Conservation (phyloP, 2,888 invertebrate species). For the Cybosia mesomella region DNA sequence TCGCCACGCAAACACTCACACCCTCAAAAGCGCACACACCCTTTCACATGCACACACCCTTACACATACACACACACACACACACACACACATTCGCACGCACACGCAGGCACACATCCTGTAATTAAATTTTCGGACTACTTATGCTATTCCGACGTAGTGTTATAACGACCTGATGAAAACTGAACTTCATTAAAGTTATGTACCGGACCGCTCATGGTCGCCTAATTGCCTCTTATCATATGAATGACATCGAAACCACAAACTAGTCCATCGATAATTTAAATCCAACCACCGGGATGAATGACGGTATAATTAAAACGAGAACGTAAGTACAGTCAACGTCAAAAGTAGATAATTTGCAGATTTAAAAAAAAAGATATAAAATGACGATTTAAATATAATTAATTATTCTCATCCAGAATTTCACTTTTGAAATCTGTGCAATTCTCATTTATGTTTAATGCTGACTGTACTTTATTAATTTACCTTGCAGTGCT, state of each 20-base stretch:
- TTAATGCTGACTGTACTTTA: too few relatives aligned
- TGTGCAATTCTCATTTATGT: too few relatives aligned
- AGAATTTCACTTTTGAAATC: too few relatives aligned
- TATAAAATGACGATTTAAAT: too few relatives aligned
- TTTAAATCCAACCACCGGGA: slow-evolving; percentile 48
- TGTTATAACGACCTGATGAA: not conserved
- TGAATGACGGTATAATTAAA: slow-evolving; percentile 41
- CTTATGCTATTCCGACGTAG: not conserved
- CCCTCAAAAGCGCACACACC: too few relatives aligned
- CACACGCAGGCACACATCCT: not conserved
- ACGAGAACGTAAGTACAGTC: slow-evolving; percentile 30
- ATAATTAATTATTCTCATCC: too few relatives aligned
- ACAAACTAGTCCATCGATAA: slow-evolving; percentile 44
- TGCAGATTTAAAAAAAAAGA: too few relatives aligned
- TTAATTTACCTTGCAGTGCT: slow-evolving; percentile 20
- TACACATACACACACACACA: too few relatives aligned
- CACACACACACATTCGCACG: not conserved
- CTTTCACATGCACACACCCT: too few relatives aligned
- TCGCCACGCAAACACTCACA: too few relatives aligned
- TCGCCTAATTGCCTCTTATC: slow-evolving; percentile 19
- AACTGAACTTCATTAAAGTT: slow-evolving; percentile 11
- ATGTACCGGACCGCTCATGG: slow-evolving; percentile 11
- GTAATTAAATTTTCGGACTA: not conserved
- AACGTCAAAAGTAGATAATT: too few relatives aligned
- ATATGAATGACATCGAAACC: slow-evolving; percentile 32